phyloP scores from a whole-genome alignment of 2,888 invertebrate genomes.

The Suillia variegata region DNA sequence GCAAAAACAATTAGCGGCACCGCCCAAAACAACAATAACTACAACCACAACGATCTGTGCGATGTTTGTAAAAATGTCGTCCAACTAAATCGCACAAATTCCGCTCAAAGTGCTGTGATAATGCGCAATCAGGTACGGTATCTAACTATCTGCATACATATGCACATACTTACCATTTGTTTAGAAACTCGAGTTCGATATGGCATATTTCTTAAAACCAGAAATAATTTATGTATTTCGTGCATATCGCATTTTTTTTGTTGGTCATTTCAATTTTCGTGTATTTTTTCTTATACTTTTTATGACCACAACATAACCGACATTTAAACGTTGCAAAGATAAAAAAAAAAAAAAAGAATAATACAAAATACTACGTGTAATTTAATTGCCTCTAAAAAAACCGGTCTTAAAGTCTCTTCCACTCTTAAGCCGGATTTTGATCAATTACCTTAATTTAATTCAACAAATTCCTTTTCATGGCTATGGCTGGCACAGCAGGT shows the following conservation, averaged over 20 bases:
- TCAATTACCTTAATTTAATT: constrained; percentile 17
- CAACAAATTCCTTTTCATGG: not conserved
- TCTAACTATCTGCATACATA: not conserved
- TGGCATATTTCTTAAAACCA: too few relatives aligned
- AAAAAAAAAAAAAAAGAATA: too few relatives aligned
- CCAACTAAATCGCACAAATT: constrained; percentile 53
- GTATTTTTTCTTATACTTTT: too few relatives aligned
- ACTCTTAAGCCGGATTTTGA: constrained; percentile 7
- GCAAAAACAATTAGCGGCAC: constrained; percentile 21
- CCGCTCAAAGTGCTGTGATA: constrained; percentile 41
- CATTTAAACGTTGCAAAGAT: too few relatives aligned
- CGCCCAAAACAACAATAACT: constrained; percentile 25
- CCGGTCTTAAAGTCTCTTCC: not conserved
- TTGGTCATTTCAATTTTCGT: too few relatives aligned
- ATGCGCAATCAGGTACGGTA: constrained; percentile 32
- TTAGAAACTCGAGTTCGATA: not conserved
- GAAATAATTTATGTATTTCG: too few relatives aligned
- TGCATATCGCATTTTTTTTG: too few relatives aligned
- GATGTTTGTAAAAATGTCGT: constrained; percentile 52
- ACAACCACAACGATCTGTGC: constrained; percentile 44
- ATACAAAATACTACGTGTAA: too few relatives aligned
- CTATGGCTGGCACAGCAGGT: not conserved
- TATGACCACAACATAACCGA: too few relatives aligned
- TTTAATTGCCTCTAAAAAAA: too few relatives aligned
- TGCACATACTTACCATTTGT: not conserved